Conservation (phyloP, 2,888 invertebrate genomes). For the Creontiades dilutus region DNA sequence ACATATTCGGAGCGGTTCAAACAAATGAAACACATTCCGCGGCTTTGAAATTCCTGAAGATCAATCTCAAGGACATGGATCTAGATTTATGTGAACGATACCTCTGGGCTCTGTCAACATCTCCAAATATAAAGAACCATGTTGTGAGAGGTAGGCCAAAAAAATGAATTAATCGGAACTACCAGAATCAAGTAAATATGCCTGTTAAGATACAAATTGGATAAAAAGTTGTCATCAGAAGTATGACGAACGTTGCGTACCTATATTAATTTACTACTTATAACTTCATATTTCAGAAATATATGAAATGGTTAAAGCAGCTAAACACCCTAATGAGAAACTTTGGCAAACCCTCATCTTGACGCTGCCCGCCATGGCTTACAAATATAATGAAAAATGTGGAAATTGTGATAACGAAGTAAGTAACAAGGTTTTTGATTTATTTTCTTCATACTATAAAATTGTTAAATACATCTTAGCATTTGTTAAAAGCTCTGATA, state of each 20-base stretch:
- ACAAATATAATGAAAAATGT: slow-evolving; percentile 66
- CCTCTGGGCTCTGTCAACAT: slow-evolving; percentile 86
- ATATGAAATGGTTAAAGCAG: slow-evolving; percentile 78
- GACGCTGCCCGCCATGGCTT: slow-evolving; percentile 83
- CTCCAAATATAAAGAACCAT: slow-evolving; percentile 82
- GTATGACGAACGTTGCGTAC: no score
- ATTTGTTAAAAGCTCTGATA: no score
- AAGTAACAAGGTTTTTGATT: not conserved
- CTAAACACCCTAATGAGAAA: slow-evolving; percentile 80
- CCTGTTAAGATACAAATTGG: not conserved
- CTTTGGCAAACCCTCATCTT: slow-evolving; percentile 85
- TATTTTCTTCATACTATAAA: no score
- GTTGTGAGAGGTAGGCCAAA: slow-evolving; percentile 79
- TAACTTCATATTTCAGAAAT: slow-evolving; percentile 78
- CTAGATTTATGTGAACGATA: slow-evolving; percentile 85
- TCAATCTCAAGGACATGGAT: slow-evolving; percentile 80
- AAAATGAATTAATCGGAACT: not conserved
- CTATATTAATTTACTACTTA: no score
- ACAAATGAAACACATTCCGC: slow-evolving; percentile 85
- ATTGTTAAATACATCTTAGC: no score
- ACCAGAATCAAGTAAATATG: not conserved
- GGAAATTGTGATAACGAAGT: slow-evolving; percentile 47
- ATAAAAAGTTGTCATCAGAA: no score
- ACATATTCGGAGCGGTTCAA: slow-evolving; percentile 86
- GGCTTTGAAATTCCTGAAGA: slow-evolving; percentile 83